A percentile compares a stretch with the other conserved stretches of the same genome.
phyloP scores from a whole-genome alignment of 2,888 invertebrate species.

The Dryadula phaetusa region DNA sequence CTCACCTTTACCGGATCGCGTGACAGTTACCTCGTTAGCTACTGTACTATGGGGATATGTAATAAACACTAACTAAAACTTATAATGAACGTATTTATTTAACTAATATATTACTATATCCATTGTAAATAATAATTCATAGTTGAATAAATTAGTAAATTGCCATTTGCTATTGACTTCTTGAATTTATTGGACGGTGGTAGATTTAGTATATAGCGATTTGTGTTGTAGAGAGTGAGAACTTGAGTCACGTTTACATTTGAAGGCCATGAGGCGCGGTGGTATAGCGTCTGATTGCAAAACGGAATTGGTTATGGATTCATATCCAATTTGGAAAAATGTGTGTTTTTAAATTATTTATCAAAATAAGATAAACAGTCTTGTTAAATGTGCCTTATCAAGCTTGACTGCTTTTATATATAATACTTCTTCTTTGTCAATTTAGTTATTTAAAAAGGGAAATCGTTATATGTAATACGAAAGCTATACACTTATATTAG shows the following conservation, averaged over 20 bases:
- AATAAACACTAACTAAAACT: conserved; percentile 36
- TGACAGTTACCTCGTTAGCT: conserved; percentile 58
- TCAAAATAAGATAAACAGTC: too few relatives aligned
- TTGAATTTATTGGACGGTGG: background rate
- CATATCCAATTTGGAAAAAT: too few relatives aligned
- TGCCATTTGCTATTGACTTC: background rate
- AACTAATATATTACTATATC: conserved; percentile 28
- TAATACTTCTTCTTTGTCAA: too few relatives aligned
- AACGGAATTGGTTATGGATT: background rate
- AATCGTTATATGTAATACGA: too few relatives aligned
- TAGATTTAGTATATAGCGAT: background rate
- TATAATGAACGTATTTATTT: conserved; percentile 33
- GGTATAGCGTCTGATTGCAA: too few relatives aligned
- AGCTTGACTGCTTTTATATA: too few relatives aligned
- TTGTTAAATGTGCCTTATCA: too few relatives aligned
- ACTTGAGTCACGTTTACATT: background rate
- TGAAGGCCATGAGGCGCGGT: too few relatives aligned
- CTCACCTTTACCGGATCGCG: conserved; percentile 68
- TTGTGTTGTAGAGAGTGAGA: background rate
- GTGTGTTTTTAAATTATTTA: too few relatives aligned
- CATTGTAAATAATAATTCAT: conserved; percentile 7
- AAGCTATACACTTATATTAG: too few relatives aligned
- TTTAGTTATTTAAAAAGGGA: too few relatives aligned
- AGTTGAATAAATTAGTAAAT: conserved; percentile 3
- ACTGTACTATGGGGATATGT: conserved; percentile 30